A percentile compares a stretch with the other conserved stretches of the same genome.
Evolutionary conservation across 2,888 invertebrate genomes (phyloP).

Genomic region (Entomobrya proxima): DNA sequence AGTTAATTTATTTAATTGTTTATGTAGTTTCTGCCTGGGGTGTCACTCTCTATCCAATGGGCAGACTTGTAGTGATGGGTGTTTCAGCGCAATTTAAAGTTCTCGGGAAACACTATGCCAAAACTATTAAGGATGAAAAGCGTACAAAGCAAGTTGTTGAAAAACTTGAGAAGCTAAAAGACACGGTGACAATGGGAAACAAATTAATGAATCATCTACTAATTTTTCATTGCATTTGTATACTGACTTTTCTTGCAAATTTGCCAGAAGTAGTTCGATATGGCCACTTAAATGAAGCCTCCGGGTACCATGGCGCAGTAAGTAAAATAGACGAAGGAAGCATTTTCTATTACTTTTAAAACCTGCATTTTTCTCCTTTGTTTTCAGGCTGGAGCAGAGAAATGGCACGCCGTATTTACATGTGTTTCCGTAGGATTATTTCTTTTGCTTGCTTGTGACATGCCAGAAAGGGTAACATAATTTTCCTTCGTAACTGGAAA

Average conservation of each 20-base stretch:
- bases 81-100: neutral
- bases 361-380: neutral
- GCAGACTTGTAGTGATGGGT: neutral
- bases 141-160: neutral
- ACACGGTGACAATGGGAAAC: neutral
- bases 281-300: neutral
- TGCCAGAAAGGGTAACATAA: slow-evolving; percentile 28
- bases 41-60: neutral
- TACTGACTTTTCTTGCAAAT: slow-evolving; percentile 20
- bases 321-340: neutral
- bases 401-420: neutral
- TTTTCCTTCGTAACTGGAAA: too few relatives aligned
- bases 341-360: neutral
- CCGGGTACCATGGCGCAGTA: neutral
- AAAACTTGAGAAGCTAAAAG: neutral
- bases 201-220: neutral
- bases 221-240: neutral
- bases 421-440: neutral
- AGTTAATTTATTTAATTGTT: neutral
- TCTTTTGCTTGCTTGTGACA: slow-evolving; percentile 16
- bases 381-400: neutral
- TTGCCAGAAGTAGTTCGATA: slow-evolving; percentile 14
- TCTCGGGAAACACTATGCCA: slow-evolving; percentile 3
- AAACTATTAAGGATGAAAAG: neutral
- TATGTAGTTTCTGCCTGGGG: neutral